These are phyloP conservation scores for Syngnathus scovelli DNA, from an alignment of 2,113 vertebrate genomes.

Conservation along the genomic window DNA sequence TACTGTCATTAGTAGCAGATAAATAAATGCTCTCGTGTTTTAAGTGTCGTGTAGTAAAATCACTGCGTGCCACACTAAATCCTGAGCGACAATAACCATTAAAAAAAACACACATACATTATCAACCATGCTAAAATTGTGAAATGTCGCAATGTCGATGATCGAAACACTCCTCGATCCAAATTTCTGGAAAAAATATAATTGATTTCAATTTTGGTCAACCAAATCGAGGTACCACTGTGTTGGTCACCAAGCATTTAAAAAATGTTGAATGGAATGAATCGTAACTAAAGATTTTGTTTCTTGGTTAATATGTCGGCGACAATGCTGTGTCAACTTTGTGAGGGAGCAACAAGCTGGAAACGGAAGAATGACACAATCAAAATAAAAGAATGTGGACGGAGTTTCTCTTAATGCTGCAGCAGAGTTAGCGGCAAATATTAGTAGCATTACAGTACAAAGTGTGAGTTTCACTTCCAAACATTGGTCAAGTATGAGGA, in stretches of 20 bases:
- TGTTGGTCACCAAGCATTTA: neutral
- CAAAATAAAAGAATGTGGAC: neutral
- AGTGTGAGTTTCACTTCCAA: slow-evolving; percentile 40
- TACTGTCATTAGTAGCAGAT: neutral
- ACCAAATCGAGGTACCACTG: neutral
- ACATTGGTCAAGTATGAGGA: slow-evolving; percentile 53
- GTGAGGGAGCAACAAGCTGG: neutral
- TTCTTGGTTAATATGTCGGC: neutral
- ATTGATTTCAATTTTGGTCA: neutral
- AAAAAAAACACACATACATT: neutral
- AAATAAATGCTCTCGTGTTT: neutral
- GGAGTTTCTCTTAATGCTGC: slow-evolving; percentile 8
- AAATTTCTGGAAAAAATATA: neutral
- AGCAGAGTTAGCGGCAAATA: slow-evolving; percentile 27
- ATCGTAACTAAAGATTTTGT: neutral
- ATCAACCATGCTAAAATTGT: slow-evolving; percentile 9
- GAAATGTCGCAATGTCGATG: neutral
- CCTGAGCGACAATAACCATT: slow-evolving; percentile 51
- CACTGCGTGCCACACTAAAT: slow-evolving; percentile 19
- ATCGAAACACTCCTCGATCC: too few relatives aligned
- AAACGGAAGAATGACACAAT: neutral
- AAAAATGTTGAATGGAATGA: neutral
- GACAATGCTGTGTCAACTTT: neutral
- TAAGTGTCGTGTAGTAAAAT: neutral
- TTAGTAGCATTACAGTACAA: slow-evolving; percentile 55